These are phyloP conservation scores for Callorhinus ursinus DNA, from an alignment of 2,113 vertebrate genomes.

Conservation along the genomic window DNA sequence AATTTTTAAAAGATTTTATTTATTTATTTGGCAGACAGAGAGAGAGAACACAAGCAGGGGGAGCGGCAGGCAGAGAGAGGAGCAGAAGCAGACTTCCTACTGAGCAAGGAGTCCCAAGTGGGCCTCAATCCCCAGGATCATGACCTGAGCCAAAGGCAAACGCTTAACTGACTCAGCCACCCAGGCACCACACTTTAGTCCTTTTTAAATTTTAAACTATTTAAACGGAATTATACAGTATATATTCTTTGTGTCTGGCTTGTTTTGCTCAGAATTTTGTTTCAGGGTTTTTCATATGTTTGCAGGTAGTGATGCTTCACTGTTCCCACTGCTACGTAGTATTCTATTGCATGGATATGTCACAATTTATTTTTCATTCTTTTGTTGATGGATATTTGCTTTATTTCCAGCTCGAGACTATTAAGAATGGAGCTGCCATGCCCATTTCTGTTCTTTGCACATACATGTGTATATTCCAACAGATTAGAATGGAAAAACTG, in stretches of 20 bases:
- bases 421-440: not conserved
- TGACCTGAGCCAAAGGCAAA: not conserved
- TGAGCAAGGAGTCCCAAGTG: not conserved
- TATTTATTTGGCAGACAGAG: not conserved
- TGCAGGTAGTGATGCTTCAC: not conserved
- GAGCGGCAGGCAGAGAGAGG: not conserved
- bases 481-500: not conserved
- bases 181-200: not conserved
- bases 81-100: not conserved
- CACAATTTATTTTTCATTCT: not conserved
- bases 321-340: not conserved
- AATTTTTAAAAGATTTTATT: not conserved
- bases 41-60: not conserved
- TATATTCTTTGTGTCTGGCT: not conserved
- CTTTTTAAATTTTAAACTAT: not conserved
- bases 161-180: not conserved
- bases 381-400: not conserved
- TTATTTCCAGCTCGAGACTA: not conserved
- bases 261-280: not conserved
- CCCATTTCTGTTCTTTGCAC: not conserved
- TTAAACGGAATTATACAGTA: not conserved
- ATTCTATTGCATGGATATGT: not conserved
- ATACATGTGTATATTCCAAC: not conserved
- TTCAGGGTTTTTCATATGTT: not conserved
- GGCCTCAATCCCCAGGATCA: not conserved